A percentile compares a stretch with the other conserved stretches of the same genome.
Evolutionary conservation across 2,888 invertebrate genomes (phyloP).

Genomic region (Caenorhabditis auriculariae): DNA sequence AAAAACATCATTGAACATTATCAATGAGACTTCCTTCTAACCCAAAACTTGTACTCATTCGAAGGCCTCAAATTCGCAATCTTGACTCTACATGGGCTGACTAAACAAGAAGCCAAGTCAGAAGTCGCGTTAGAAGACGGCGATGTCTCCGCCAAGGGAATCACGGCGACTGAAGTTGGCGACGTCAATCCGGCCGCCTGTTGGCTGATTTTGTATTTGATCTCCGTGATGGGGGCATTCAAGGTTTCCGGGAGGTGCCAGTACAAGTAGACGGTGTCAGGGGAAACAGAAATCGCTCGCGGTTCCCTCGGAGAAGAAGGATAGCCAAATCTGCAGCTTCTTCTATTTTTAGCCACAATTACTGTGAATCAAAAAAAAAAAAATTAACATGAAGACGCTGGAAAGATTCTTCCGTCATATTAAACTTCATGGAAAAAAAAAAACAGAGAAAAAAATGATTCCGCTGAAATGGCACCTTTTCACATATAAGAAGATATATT

Average conservation of each 20-base stretch:
- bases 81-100: constrained; percentile 57
- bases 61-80: constrained; percentile 57
- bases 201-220: constrained; percentile 53
- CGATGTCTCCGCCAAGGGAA: constrained; percentile 32
- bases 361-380: background rate
- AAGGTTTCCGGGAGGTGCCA: constrained; percentile 58
- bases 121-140: constrained; percentile 27
- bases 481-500: too few relatives aligned
- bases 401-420: too few relatives aligned
- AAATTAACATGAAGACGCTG: too few relatives aligned
- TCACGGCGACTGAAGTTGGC: constrained; percentile 55
- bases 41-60: constrained; percentile 61
- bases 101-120: constrained; percentile 51
- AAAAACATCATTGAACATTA: background rate
- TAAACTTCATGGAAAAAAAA: too few relatives aligned
- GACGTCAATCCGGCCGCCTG: constrained; percentile 38
- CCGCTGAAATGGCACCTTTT: too few relatives aligned
- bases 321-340: constrained; percentile 32
- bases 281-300: constrained; percentile 52
- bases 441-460: too few relatives aligned
- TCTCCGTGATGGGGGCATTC: constrained; percentile 59
- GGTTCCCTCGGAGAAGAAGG: constrained; percentile 43
- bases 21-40: constrained; percentile 5
- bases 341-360: background rate
- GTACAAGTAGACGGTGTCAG: constrained; percentile 57